Evolutionary conservation across 2,113 vertebrate species (phyloP), one percentile per base, ranked within the genome.

Genomic region (Desmodus rotundus): DNA sequence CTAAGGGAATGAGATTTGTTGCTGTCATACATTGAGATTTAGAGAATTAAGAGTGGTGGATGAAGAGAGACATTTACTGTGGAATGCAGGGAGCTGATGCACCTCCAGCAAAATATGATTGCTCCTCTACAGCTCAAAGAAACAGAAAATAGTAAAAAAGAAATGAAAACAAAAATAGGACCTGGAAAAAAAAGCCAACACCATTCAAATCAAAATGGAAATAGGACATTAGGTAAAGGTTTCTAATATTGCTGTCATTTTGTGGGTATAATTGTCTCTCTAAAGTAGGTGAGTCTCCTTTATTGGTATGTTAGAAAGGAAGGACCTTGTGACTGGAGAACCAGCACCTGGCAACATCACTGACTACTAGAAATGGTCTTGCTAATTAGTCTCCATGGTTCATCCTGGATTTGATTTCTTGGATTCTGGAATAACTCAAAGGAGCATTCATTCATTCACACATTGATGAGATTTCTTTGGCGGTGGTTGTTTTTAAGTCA

Each of bases 181-280:
- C 43, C 56, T 28, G 10, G 13, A 26, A 17, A 24, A 74, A 50
- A 17, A 14, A 63, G 88, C 85, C n/a, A 20, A 63, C 12, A 24
- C 83, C 77, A 41, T 82, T 67, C 45, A 88, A 67, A 43, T 93
- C 54, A 97, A 97, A 97, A 94, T 96, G 52, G 89, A 70, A 89
- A 88, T 36, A 50, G 76, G 91, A 76, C 90, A 68, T 81, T 82
- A 96, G 58, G 76, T 81, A 95, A 89, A 95, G 41, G 5, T 22
- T 82, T 91, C 72, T 74, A 70, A 78, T 83, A 96, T 26, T 83
- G 96, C 68, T 65, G 3, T 95, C 43, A 56, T 82, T 85, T 70
- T 17, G 61, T 73, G 61, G 76, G n/a, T 87, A 72, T 76, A 94
- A 84, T 91, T 96, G 14, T 91, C 63, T 95, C 94, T 74, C 65